phyloP scores from a whole-genome alignment of 2,888 invertebrate genomes.

The Ennomos erosarius region DNA sequence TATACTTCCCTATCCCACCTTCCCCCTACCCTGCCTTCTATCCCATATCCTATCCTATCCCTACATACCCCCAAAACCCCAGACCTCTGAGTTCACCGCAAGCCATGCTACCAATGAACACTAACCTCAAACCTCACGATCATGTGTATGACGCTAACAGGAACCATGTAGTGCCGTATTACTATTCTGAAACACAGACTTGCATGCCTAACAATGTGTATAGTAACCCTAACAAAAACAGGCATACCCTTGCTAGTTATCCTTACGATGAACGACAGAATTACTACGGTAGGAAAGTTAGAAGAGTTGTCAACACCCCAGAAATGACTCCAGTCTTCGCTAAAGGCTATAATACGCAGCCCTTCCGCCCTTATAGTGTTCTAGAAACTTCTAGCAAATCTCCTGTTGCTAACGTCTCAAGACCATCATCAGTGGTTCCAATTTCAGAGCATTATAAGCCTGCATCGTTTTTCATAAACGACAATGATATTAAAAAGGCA shows the following conservation, averaged over 20 bases:
- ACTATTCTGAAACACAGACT: constrained; percentile 77
- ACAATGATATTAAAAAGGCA: constrained; percentile 56
- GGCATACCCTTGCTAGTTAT: constrained; percentile 69
- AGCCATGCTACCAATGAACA: constrained; percentile 58
- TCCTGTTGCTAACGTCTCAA: constrained; percentile 60
- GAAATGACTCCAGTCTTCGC: constrained; percentile 61
- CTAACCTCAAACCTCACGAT: constrained; percentile 71
- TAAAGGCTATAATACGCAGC: constrained; percentile 61
- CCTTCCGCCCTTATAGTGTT: constrained; percentile 77
- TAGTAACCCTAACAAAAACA: constrained; percentile 67
- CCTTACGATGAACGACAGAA: constrained; percentile 68
- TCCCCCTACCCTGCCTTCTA: constrained; percentile 78
- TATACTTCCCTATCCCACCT: constrained; percentile 87
- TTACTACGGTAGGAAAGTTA: constrained; percentile 62
- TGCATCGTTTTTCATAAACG: constrained; percentile 72
- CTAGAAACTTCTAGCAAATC: constrained; percentile 68
- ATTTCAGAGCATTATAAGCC: constrained; percentile 76
- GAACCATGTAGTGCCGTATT: constrained; percentile 80
- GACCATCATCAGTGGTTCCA: constrained; percentile 78
- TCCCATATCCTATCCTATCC: constrained; percentile 76
- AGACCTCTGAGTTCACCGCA: constrained; percentile 68
- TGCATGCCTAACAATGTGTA: constrained; percentile 78
- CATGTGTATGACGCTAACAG: constrained; percentile 85
- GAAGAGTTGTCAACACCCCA: constrained; percentile 56
- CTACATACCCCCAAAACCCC: constrained; percentile 30